Percentiles rank a stretch among this genome's conserved stretches.
These are phyloP conservation scores for Rhynchomys soricoides DNA, from an alignment of 2,113 vertebrate species.

Conservation along the genomic window DNA sequence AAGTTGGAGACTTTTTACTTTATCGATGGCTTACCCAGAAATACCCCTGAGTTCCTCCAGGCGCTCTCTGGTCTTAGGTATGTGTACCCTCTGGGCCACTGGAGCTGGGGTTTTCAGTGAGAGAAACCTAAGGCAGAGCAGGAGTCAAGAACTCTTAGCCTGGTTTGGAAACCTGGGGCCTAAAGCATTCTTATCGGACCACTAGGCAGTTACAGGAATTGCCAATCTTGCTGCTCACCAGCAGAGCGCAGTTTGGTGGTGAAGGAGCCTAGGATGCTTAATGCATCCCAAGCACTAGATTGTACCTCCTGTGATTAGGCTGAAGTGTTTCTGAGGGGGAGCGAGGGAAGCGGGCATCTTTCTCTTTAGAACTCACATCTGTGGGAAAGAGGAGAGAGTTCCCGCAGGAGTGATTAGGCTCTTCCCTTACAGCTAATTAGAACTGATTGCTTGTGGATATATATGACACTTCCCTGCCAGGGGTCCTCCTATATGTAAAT, in stretches of 20 bases:
- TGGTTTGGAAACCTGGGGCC: background rate
- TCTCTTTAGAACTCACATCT: constrained; percentile 44
- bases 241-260: background rate
- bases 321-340: constrained; percentile 45
- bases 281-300: background rate
- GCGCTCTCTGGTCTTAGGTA: background rate
- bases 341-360: constrained; percentile 50
- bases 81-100: background rate
- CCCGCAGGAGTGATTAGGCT: constrained; percentile 51
- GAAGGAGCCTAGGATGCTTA: background rate
- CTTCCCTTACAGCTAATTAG: constrained; percentile 29
- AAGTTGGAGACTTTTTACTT: background rate
- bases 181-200: background rate
- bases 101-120: background rate
- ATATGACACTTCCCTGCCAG: background rate
- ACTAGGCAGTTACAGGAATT: background rate
- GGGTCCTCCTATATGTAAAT: background rate
- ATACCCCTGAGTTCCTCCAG: background rate
- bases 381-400: constrained; percentile 45
- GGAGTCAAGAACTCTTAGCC: background rate
- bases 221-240: background rate
- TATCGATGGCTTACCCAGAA: background rate
- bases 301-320: background rate
- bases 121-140: background rate
- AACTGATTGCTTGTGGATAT: constrained; percentile 27